Evolutionary conservation across 2,888 invertebrate genomes (phyloP), one percentile per base, ranked within the genome.

Genomic region (Machimus atricapillus): DNA sequence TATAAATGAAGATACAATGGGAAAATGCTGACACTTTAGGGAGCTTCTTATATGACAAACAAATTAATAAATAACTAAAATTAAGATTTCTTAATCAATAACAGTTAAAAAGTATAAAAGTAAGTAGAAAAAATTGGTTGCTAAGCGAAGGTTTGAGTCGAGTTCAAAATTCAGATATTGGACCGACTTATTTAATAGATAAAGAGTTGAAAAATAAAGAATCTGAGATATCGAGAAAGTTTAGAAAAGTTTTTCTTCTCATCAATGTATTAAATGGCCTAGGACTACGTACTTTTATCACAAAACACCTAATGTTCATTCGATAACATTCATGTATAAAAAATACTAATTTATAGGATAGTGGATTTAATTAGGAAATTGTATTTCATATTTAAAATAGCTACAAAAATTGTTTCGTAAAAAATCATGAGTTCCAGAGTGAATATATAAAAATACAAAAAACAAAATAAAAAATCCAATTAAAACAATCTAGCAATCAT

Each of bases 301-400:
- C 74, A 85, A 85, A 74, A 85, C 85, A 85, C 46, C 73, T 74
- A 85, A 85, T 85, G 74, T 85, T 85, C 66, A 85, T 74, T 85
- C 85, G 74, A 85, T 85, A 85, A 74, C 43, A 74, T 85, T 85
- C 73, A 85, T 85, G 74, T 85, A 85, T 74, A 85, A 85, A 79
- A 85, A 85, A 85, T 85, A 85, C 85, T 85, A 74, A 85, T 74
- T 74, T 85, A 31, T 82, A 82, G 58, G 56, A 82, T 58, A 82
- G 56, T 82, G 34, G 82, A 82, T 82, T 58, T 82, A 81, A 31
- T 27, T 82, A 82, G 56, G 66, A 82, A 82, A 58, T 82, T 66
- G 66, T 66, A 23, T 66, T 66, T 66, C 12, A 19, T 66, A 66
- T 58, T 82, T 58, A 82, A 82, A 82, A 82, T 37, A 82, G 82